A percentile compares a stretch with the other conserved stretches of the same genome.
phyloP scores from a whole-genome alignment of 2,113 vertebrate species.

The Muntiacus muntjak region DNA sequence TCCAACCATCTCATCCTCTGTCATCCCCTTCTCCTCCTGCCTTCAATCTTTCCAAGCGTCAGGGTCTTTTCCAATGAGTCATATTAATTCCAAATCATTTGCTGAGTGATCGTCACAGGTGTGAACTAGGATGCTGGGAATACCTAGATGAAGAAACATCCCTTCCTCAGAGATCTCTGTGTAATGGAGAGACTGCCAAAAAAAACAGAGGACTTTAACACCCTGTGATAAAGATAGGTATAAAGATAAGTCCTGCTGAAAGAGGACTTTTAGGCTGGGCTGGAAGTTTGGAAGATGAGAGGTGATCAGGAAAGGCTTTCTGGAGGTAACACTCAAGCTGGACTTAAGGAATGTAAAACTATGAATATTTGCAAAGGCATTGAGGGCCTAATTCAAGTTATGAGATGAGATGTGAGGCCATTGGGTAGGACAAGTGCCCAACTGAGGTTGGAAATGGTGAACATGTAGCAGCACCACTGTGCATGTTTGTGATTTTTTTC shows the following conservation, averaged over 20 bases:
- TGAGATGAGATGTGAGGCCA: background rate
- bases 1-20: background rate
- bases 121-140: background rate
- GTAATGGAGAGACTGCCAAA: background rate
- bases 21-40: background rate
- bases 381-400: background rate
- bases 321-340: background rate
- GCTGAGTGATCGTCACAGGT: background rate
- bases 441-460: background rate
- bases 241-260: background rate
- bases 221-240: background rate
- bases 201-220: background rate
- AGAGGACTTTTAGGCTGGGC: background rate
- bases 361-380: background rate
- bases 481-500: background rate
- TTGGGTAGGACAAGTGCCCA: too few relatives aligned
- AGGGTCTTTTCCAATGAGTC: background rate
- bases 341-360: background rate
- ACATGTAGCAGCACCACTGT: fast-evolving
- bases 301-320: background rate
- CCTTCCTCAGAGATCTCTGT: background rate
- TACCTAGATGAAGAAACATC: background rate
- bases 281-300: background rate
- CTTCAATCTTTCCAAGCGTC: background rate
- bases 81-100: background rate